These are phyloP conservation scores for Pipra filicauda DNA, from an alignment of 2,113 vertebrate species.

Conservation along the genomic window DNA sequence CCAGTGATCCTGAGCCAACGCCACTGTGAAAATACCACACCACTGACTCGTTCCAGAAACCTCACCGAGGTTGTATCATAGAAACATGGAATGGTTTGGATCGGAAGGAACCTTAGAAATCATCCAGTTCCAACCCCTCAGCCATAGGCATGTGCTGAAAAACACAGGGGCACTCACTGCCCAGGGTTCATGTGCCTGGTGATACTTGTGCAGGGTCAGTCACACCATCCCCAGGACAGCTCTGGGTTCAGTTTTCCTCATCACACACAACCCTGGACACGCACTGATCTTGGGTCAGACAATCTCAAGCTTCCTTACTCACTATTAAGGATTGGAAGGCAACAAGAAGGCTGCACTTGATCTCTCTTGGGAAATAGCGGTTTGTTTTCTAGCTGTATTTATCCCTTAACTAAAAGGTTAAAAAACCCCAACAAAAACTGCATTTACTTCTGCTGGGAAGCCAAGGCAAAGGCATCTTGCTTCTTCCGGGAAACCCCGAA, in stretches of 20 bases:
- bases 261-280: neutral
- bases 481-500: slow-evolving; percentile 86
- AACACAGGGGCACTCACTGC: neutral
- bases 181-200: too few species aligned
- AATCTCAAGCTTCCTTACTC: neutral
- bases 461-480: slow-evolving; percentile 87
- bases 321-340: neutral
- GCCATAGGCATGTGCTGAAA: neutral
- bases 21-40: neutral
- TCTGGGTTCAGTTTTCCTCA: neutral
- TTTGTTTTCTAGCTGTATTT: neutral
- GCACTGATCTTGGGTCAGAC: fast-evolving
- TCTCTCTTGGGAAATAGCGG: neutral
- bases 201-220: fast-evolving
- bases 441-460: slow-evolving; percentile 88
- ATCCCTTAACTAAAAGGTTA: neutral
- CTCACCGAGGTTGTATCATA: fast-evolving
- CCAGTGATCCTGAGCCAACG: neutral
- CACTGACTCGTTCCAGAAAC: fast-evolving
- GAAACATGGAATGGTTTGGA: neutral
- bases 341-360: neutral
- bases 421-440: fast-evolving
- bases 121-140: neutral
- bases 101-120: neutral
- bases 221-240: neutral